Evolutionary conservation across 2,113 vertebrate species (phyloP).

Genomic region (Zosterops borbonicus): DNA sequence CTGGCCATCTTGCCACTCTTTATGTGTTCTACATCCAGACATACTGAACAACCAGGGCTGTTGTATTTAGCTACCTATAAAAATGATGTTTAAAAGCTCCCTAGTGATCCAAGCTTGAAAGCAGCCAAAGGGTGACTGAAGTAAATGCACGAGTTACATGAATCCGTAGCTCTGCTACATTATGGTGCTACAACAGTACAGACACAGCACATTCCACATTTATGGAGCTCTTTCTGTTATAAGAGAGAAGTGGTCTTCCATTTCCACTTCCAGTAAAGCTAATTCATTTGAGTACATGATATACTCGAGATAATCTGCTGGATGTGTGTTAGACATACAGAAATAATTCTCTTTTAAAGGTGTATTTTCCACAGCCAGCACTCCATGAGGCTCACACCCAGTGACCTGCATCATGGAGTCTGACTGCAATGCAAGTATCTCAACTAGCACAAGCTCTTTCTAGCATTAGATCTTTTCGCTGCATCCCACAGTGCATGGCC

Average conservation of each 20-base stretch:
- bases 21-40: not conserved
- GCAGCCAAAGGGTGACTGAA: not conserved
- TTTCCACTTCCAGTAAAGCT: not conserved
- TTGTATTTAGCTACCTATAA: not conserved
- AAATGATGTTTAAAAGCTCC: not conserved
- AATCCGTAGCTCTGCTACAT: not conserved
- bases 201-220: not conserved
- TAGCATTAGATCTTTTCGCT: not conserved
- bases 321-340: not conserved
- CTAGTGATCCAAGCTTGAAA: not conserved
- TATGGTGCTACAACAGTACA: not conserved
- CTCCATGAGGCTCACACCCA: not conserved
- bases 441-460: not conserved
- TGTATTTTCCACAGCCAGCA: not conserved
- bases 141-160: not conserved
- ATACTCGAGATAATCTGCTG: not conserved
- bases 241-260: not conserved
- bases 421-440: not conserved
- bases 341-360: not conserved
- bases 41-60: not conserved
- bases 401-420: not conserved
- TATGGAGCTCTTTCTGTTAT: not conserved
- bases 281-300: not conserved
- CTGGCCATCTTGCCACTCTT: not conserved
- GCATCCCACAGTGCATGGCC: not conserved